Evolutionary conservation across 1,140 invertebrate species (phyloP), one percentile per base, ranked within the genome.

Genomic region (Holcopasites calliopsidis): DNA sequence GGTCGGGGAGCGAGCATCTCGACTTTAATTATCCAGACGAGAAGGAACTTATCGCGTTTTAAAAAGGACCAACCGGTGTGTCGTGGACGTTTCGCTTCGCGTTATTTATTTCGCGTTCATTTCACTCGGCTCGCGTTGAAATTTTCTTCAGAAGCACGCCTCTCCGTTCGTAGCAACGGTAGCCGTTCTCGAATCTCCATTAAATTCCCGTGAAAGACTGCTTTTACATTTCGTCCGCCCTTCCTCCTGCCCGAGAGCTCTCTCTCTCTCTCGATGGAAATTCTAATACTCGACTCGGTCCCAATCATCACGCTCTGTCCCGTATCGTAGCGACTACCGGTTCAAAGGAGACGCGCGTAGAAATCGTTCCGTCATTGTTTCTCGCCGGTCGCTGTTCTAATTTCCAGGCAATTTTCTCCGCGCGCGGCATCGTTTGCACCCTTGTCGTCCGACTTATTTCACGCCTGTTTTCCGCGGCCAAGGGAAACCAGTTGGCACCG

Each of bases 231-330:
- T 61, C 61, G 60, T 70, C 50, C 23, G 2, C 21, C 50, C 33
- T 70, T 73, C 33, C 57, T 47, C 44, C 11, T 13, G n/a, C 18
- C 11, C 35, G 26, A 31, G 18, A 26, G 4, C 11, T 31, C 38
- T 31, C 21, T 44, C 50, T 49, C 26, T 33, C 35, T n/a, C 42
- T n/a, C 52, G 60, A 77, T 66, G 66, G 55, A 82, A 82, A 77
- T 62, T 72, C 8, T 69, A 71, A 79, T 76, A 78, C 68, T 44
- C 55, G 28, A 18, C 18, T 42, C 18, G 28, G 44, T 68, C 60
- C n/a, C 49, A 33, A 70, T 62, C 44, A 75, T 81, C 76, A 61
- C 76, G 70, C 68, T 55, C 77, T 18, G 40, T n/a, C 42, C 35
- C 13, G 16, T 60, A 40, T 23, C 31, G 33, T 1, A 21, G n/a